Evolutionary conservation across 2,797 vertebrate genomes (phyloP).

Genomic region (Garrulus glandarius): DNA sequence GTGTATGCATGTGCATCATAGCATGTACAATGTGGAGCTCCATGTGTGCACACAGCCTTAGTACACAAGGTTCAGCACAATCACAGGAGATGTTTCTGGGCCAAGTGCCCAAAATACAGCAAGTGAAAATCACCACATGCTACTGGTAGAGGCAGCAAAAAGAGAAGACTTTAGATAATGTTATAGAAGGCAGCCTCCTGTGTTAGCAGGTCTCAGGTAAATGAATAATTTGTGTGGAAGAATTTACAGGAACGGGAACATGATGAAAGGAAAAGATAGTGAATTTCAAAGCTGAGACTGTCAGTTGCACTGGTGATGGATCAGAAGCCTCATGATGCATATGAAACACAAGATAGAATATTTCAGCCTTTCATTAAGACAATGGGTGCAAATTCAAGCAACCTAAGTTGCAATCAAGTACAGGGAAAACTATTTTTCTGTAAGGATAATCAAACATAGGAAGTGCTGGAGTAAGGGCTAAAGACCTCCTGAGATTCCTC

Average conservation of each 20-base stretch:
- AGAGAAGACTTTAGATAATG: neutral
- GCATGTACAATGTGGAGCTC: rapidly evolving
- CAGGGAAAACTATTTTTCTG: neutral
- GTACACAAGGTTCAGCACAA: neutral
- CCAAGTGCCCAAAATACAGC: neutral
- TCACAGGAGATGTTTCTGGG: rapidly evolving
- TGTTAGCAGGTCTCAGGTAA: neutral
- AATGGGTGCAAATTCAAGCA: neutral
- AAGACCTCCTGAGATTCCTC: neutral
- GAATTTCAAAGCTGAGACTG: rapidly evolving
- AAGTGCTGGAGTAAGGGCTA: neutral
- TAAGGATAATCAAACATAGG: neutral
- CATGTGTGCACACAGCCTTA: rapidly evolving
- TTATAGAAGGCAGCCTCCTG: neutral
- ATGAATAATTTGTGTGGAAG: neutral
- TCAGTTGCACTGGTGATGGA: neutral
- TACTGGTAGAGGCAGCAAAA: neutral
- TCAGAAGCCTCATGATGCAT: rapidly evolving
- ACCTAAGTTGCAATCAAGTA: neutral
- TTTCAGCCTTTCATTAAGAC: neutral
- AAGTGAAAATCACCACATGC: neutral
- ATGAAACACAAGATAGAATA: neutral
- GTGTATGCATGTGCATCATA: rapidly evolving
- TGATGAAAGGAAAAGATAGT: neutral
- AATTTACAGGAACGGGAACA: neutral